Percentiles rank a stretch among this genome's conserved stretches.
Conservation (phyloP, 2,797 vertebrate genomes). For the Micrastur ruficollis region DNA sequence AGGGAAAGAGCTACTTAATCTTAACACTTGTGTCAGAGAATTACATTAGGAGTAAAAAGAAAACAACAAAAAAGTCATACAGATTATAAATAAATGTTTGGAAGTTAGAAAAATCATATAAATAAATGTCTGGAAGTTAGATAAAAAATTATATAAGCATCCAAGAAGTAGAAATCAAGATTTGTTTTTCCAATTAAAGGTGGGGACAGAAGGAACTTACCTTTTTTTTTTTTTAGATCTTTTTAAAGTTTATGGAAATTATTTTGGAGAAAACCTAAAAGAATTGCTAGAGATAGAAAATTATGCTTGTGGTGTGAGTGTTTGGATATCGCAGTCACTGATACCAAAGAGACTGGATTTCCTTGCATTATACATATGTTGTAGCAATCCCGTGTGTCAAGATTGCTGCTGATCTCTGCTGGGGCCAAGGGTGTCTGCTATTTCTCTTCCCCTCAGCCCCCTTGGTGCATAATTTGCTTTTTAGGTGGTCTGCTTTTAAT, state of each 20-base stretch:
- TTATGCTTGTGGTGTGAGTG: background rate
- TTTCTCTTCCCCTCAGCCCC: background rate
- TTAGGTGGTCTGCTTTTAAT: background rate
- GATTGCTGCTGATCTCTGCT: background rate
- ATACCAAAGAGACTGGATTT: accelerated
- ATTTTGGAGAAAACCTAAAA: background rate
- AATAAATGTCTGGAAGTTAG: background rate
- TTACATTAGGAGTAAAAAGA: background rate
- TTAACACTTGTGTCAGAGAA: background rate
- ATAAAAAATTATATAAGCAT: background rate
- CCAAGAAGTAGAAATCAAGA: background rate
- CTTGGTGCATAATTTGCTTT: background rate
- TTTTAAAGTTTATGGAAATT: background rate
- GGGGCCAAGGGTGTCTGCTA: background rate
- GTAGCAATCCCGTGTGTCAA: background rate
- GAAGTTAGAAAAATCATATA: background rate
- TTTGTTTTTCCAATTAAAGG: background rate
- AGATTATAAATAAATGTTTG: background rate
- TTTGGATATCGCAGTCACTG: background rate
- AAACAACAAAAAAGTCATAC: background rate
- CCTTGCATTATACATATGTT: accelerated
- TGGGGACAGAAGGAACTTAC: background rate
- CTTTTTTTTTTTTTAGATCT: background rate
- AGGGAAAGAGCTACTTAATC: background rate
- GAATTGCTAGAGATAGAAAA: background rate